Percentiles rank a stretch among this genome's conserved stretches.
These are phyloP conservation scores for Fringilla coelebs DNA, from an alignment of 2,797 vertebrate species.

Conservation along the genomic window DNA sequence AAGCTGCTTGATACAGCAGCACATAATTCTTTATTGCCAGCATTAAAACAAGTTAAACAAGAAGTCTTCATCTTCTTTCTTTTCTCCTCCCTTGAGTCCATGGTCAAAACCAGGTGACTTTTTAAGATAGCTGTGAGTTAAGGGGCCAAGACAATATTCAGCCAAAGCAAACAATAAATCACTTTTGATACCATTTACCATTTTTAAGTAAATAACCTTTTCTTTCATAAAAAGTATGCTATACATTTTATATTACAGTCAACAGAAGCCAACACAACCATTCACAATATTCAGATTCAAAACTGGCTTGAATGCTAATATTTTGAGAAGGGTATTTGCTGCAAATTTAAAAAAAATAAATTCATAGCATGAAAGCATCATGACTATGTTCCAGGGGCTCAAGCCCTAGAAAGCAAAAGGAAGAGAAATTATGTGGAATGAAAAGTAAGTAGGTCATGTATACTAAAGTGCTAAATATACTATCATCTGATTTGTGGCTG, in stretches of 20 bases:
- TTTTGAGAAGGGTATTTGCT: neutral
- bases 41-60: conserved; percentile 17
- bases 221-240: neutral
- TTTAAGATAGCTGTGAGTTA: neutral
- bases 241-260: neutral
- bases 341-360: neutral
- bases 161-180: neutral
- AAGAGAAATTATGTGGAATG: neutral
- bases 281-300: neutral
- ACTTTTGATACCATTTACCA: neutral
- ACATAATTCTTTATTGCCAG: neutral
- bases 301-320: neutral
- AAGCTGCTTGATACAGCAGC: neutral
- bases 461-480: neutral
- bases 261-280: neutral
- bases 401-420: neutral
- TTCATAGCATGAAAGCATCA: neutral
- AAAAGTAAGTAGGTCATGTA: conserved; percentile 44
- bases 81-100: neutral
- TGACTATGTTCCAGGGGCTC: neutral
- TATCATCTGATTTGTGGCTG: neutral
- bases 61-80: neutral
- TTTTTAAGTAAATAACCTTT: neutral
- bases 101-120: neutral
- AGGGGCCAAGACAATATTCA: neutral